These are phyloP conservation scores for Drosophila serrata DNA, from an alignment of 1,140 invertebrate species.

Conservation along the genomic window DNA sequence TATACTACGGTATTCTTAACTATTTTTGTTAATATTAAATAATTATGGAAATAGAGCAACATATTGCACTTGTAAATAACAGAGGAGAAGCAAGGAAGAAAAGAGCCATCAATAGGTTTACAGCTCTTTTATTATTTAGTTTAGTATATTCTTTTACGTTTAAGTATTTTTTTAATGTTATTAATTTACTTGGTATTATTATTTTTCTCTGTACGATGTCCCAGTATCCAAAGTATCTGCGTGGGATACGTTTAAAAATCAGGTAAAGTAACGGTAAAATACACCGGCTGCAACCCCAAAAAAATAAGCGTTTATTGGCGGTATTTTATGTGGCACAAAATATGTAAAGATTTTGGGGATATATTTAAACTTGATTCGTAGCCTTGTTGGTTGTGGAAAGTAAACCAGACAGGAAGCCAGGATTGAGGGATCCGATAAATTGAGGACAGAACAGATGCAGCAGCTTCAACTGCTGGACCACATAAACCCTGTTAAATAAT, in stretches of 20 bases:
- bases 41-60: no score
- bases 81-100: no score
- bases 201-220: not conserved
- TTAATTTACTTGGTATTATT: not conserved
- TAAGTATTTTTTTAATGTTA: no score
- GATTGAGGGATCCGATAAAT: constrained; percentile 1
- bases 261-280: constrained; percentile 32
- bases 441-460: constrained; percentile 13
- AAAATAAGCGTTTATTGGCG: constrained; percentile 23
- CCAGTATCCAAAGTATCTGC: constrained; percentile 1
- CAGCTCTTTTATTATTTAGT: no score
- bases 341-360: not conserved
- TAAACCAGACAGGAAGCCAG: constrained; percentile 13
- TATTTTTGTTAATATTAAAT: no score
- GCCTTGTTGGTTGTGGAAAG: constrained; percentile 8
- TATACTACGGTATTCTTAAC: no score
- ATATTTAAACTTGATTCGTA: constrained; percentile 8
- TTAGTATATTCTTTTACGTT: not conserved
- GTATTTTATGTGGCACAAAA: constrained; percentile 2
- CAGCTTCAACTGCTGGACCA: constrained; percentile 8
- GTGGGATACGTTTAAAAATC: constrained; percentile 27
- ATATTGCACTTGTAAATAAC: not conserved
- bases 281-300: constrained; percentile 8
- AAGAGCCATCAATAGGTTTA: no score
- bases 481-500: not conserved